These are phyloP conservation scores for Gobio occitaniae DNA, from an alignment of 2,797 vertebrate species.

Conservation along the genomic window DNA sequence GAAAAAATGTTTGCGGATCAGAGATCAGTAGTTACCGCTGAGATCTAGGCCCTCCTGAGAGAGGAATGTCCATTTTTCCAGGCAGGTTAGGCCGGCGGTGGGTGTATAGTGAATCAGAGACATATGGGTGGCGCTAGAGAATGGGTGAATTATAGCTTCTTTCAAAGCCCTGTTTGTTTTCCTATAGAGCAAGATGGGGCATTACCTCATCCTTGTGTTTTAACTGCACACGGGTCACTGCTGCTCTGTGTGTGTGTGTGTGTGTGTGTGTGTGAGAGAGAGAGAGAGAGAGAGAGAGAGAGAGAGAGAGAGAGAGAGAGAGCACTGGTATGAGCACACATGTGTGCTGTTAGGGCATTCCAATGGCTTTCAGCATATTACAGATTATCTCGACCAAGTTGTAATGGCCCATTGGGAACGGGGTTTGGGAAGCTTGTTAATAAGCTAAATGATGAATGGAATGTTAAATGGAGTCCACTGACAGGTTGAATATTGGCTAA, in stretches of 20 bases:
- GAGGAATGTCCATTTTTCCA: constrained; percentile 41
- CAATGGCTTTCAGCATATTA: constrained; percentile 50
- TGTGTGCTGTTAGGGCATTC: constrained; percentile 51
- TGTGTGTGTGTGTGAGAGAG: constrained; percentile 34
- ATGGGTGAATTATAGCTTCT: constrained; percentile 41
- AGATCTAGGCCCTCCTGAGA: constrained; percentile 34
- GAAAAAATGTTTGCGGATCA: not conserved
- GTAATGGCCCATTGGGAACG: constrained; percentile 37
- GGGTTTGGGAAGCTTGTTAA: constrained; percentile 48
- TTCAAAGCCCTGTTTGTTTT: constrained; percentile 47
- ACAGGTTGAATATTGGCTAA: constrained; percentile 50
- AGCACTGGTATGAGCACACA: constrained; percentile 1
- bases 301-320: not conserved
- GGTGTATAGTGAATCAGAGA: constrained; percentile 31
- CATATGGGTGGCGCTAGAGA: constrained; percentile 21
- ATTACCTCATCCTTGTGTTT: constrained; percentile 42
- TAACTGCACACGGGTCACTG: constrained; percentile 45
- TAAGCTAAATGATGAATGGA: constrained; percentile 58
- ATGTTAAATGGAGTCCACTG: constrained; percentile 54
- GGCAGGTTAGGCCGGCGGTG: constrained; percentile 11
- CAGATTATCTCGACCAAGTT: constrained; percentile 31
- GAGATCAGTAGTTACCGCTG: constrained; percentile 26
- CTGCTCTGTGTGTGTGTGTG: constrained; percentile 4
- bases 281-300: not conserved
- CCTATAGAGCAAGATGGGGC: constrained; percentile 33